Evolutionary conservation across 2,888 invertebrate genomes (phyloP), one percentile per base, ranked within the genome.

Genomic region (Leucozona laternaria): DNA sequence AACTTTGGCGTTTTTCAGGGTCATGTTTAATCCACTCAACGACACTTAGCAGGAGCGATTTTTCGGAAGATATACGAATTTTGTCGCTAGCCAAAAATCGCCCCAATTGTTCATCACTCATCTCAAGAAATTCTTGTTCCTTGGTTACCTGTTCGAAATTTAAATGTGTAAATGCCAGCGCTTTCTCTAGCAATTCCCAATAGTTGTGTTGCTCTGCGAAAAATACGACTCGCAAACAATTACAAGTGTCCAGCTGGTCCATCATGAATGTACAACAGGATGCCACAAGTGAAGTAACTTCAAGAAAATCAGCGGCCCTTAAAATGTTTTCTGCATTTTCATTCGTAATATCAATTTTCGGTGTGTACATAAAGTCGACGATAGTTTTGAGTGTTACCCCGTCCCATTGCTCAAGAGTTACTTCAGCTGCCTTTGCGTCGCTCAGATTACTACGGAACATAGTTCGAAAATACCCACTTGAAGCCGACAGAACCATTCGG

Each of bases 11-110:
- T 55, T 66, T 57, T 4, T 20, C 66, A n/a, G 22, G 37, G 5
- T 57, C 76, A 20, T 66, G 55, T n/a, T 68, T 66, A 11, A 76
- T 76, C 76, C 76, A 76, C 15, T 43, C 17, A 0, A 76, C n/a
- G 4, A 76, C n/a, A 57, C 66, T 58, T 17, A 10, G 25, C 4
- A 76, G 66, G 0, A 76, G 34, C 3, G 76, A 57, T 17, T 66
- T 45, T 13, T 76, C 66, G 3, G 76, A 66, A 8, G 45, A n/a
- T 8, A 76, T 48, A 20, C 48, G 37, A 15, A 66, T 66, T 31
- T 68, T 37, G 66, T 76, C 76, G 10, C 25, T 55, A 0, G 22
- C n/a, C 20, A 76, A 45, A 2, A 76, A 76, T 22, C 48, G 15
- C 0, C 20, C 20, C 7, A 75, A 37, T 31, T 75, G 64, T 8